Base-by-base conservation (phyloP, 2,797 vertebrate species). In the Poliocrania exsul region DNA sequence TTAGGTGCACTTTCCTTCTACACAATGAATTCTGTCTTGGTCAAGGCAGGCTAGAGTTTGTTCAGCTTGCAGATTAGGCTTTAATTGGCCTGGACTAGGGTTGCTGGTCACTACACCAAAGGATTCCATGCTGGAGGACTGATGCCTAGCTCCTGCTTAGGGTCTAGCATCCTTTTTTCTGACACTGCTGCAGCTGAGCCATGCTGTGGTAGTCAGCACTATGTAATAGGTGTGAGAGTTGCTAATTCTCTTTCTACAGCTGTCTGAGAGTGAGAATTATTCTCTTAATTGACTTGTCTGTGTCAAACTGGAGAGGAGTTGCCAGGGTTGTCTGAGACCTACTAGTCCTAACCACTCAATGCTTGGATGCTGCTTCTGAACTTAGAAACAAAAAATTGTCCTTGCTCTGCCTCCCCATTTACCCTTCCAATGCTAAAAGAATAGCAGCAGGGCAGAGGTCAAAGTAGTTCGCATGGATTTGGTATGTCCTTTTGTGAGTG, bases 191-290 rank as follows among this genome's bases (percentile, higher is more conserved):
- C 17, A 4, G 7, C 5, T 38, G 35, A 73, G n/a, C 23, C 5
- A 0, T 31, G 37, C 26, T 74, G 44, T 23, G 10, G 18, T 42
- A 80, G 31, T 33, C 53, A 70, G n/a, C 17, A 19, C 18, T 49
- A 5, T 3, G 11, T 7, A 78, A 46, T 1, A 51, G 17, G 16
- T 54, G 2, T 0, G 0, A 70, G 28, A 44, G 16, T 2, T 64
- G 12, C 6, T 40, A 37, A 23, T n/a, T 64, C 24, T 84, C 35
- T 37, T 50, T 67, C 72, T 64, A 24, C 23, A 87, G 18, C 31
- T 80, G 53, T 24, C 37, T 62, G 31, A 19, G n/a, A 50, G 28
- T 5, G 26, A 84, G 14, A 71, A 29, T 18, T 28, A 10, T 40
- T 71, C n/a, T 50, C 31, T 24, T 58, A 42, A 35, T 11, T 65